Conservation (phyloP, 2,888 invertebrate species). For the Cabera pusaria region DNA sequence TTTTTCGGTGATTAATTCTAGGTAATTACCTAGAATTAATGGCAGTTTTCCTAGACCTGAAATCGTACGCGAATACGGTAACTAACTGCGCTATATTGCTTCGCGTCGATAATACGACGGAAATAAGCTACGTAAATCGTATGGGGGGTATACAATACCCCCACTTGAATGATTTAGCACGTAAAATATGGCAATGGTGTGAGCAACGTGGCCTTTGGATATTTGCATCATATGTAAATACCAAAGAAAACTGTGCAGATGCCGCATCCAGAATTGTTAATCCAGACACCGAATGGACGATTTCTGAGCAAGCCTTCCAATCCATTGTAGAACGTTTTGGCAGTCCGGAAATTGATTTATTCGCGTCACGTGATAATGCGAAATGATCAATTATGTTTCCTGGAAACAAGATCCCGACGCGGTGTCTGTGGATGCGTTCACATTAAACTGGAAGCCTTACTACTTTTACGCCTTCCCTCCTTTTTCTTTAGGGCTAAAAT, state of each 20-base stretch:
- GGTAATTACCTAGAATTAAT: slow-evolving; percentile 7
- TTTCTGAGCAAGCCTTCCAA: slow-evolving; percentile 22
- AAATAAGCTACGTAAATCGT: slow-evolving; percentile 3
- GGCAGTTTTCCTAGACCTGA: slow-evolving; percentile 3
- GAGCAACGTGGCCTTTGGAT: slow-evolving; percentile 32
- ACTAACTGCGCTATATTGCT: slow-evolving; percentile 15
- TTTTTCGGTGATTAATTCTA: neutral
- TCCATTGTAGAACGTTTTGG: slow-evolving; percentile 17
- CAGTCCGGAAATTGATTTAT: slow-evolving; percentile 22
- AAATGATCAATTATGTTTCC: slow-evolving; percentile 23
- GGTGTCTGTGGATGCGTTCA: slow-evolving; percentile 20
- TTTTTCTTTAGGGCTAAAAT: slow-evolving; percentile 21
- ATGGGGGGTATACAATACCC: slow-evolving; percentile 25
- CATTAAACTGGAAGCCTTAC: slow-evolving; percentile 13
- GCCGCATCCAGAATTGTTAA: slow-evolving; percentile 29
- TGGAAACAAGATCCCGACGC: slow-evolving; percentile 28
- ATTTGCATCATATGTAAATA: slow-evolving; percentile 43
- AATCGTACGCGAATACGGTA: neutral
- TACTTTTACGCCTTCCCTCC: slow-evolving; percentile 28
- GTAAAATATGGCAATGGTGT: slow-evolving; percentile 34
- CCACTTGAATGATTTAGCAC: slow-evolving; percentile 13
- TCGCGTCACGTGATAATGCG: slow-evolving; percentile 26
- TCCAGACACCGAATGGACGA: slow-evolving; percentile 30
- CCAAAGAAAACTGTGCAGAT: slow-evolving; percentile 38
- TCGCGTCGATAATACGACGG: slow-evolving; percentile 12